Evolutionary conservation across 2,888 invertebrate genomes (phyloP), one percentile per base, ranked within the genome.

Genomic region (Dryocosmus kuriphilus): DNA sequence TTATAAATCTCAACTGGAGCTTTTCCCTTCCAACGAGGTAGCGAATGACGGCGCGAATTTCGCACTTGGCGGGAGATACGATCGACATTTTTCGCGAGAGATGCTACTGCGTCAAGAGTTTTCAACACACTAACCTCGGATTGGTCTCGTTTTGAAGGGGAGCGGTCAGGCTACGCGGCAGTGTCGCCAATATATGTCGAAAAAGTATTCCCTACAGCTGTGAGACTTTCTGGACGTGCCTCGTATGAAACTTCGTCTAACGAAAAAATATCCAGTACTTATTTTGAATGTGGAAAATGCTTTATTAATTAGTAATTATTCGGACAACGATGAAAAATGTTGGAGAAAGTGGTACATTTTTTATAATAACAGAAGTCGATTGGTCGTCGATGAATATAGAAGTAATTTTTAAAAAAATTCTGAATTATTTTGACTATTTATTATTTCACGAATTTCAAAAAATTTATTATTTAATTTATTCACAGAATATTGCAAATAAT

Each of bases 341-440:
- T 32, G 92, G 93, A 1, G 89, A 88, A 2, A 79, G 80, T 11
- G 92, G 91, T 24, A 87, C 84, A 78, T 93, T 93, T 85, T 92
- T 92, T 78, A 84, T 92, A 51, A 88, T 93, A 79, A 90, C 90
- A 32, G 92, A 93, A 86, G 87, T 90, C 7, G 91, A 92, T 81
- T 93, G 93, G 92, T 88, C 85, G 79, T 85, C 85, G 19, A 88
- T 87, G 85, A 82, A 89, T 74, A 85, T 92, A 46, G 83, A 88
- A 79, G 92, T 92, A 88, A 86, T 46, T 51, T 38, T 22, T 27
- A 0, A 35, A 55, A 38, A 27, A 22, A n/a, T n/a, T 22, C 76
- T 79, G 24, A 76, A 81, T 81, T 77, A 73, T 71, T 27, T 16
- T 60, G 6, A 1, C 16, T 35, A 65, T 65, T 41, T 6, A 38